Conservation (phyloP, 2,797 vertebrate genomes). For the Labroides dimidiatus region DNA sequence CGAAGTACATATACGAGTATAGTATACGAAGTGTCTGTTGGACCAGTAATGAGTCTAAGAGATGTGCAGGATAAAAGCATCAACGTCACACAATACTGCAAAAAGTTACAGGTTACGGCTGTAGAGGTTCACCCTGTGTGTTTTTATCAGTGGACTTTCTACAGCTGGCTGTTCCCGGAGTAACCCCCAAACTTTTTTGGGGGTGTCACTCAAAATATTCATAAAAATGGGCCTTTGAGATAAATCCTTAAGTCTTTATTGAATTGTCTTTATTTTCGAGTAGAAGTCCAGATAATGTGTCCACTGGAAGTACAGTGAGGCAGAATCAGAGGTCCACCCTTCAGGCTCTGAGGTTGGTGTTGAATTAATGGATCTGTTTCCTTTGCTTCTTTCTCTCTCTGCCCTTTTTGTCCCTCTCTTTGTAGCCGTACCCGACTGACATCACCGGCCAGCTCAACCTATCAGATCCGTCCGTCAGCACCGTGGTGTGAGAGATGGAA, state of each 20-base stretch:
- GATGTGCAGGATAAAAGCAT: too few relatives aligned
- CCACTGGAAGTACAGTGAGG: not conserved
- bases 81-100: too few relatives aligned
- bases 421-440: slow-evolving; percentile 96
- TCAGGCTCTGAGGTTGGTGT: not conserved
- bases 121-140: too few relatives aligned
- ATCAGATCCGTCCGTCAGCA: slow-evolving; percentile 98
- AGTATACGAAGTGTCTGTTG: too few relatives aligned
- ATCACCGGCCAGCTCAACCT: slow-evolving; percentile 98
- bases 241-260: not conserved
- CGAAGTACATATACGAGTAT: too few relatives aligned
- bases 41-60: too few relatives aligned
- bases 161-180: too few relatives aligned
- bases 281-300: not conserved
- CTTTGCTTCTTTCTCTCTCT: slow-evolving; percentile 35
- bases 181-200: too few relatives aligned
- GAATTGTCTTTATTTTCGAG: not conserved
- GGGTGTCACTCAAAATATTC: too few relatives aligned
- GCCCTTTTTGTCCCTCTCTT: slow-evolving; percentile 39
- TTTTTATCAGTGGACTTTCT: too few relatives aligned
- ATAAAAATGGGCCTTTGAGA: not conserved
- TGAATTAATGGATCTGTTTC: slow-evolving; percentile 20
- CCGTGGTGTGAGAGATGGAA: slow-evolving; percentile 88
- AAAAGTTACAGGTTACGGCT: too few relatives aligned
- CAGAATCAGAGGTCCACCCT: not conserved